Evolutionary conservation across 2,888 invertebrate genomes (phyloP).

Genomic region (Orchestes rusci): DNA sequence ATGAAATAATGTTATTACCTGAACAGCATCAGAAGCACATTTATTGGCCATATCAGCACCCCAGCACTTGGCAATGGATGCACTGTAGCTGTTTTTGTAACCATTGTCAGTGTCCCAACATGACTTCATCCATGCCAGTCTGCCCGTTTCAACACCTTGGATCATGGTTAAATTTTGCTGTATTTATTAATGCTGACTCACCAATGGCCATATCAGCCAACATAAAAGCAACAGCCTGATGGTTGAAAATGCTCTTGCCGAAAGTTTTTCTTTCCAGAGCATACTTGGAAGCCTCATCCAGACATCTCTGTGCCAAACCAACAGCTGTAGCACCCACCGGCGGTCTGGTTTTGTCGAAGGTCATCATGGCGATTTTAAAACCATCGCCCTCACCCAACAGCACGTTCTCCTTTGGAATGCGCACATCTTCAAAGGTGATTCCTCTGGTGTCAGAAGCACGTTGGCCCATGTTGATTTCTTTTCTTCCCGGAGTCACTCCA

Average conservation of each 20-base stretch:
- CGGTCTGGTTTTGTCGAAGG: slow-evolving; percentile 91
- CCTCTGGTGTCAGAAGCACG: slow-evolving; percentile 91
- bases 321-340: slow-evolving; percentile 87
- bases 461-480: slow-evolving; percentile 97
- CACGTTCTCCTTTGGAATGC: slow-evolving; percentile 91
- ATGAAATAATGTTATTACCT: too few relatives aligned
- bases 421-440: slow-evolving; percentile 94
- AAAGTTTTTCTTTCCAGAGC: slow-evolving; percentile 89
- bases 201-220: slow-evolving; percentile 94
- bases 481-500: slow-evolving; percentile 83
- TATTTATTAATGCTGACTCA: slow-evolving; percentile 2
- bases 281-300: slow-evolving; percentile 92
- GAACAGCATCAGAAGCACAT: slow-evolving; percentile 89
- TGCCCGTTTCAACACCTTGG: slow-evolving; percentile 64
- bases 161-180: neutral
- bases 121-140: slow-evolving; percentile 77
- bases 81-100: slow-evolving; percentile 66
- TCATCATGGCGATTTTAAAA: slow-evolving; percentile 95
- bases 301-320: slow-evolving; percentile 81
- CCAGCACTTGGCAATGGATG: slow-evolving; percentile 93
- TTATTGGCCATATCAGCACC: slow-evolving; percentile 92
- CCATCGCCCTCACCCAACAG: slow-evolving; percentile 84
- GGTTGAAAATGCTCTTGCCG: slow-evolving; percentile 71
- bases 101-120: slow-evolving; percentile 90
- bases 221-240: slow-evolving; percentile 91